phyloP scores from a whole-genome alignment of 2,797 vertebrate genomes.

The Myripristis jacobus region DNA sequence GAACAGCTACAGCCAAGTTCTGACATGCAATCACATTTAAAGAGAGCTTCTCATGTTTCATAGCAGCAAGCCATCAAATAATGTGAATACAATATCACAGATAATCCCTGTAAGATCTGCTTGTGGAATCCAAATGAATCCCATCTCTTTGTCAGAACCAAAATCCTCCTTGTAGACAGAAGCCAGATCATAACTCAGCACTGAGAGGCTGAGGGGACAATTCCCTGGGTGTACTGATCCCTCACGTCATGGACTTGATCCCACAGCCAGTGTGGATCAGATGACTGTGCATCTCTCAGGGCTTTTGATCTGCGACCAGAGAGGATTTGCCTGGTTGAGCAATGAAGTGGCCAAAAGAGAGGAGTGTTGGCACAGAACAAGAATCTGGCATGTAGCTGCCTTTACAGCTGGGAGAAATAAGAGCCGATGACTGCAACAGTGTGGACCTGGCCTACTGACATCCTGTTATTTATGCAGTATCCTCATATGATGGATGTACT shows the following conservation, averaged over 20 bases:
- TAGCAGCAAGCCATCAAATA: constrained; percentile 13
- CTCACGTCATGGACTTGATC: constrained; percentile 70
- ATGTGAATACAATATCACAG: constrained; percentile 39
- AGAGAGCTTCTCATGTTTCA: constrained; percentile 46
- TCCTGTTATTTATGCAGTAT: not conserved
- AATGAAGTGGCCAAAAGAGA: constrained; percentile 60
- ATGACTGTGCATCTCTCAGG: constrained; percentile 71
- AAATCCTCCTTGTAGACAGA: constrained; percentile 28
- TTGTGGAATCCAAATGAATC: constrained; percentile 43
- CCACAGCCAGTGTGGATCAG: constrained; percentile 77
- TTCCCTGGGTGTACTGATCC: constrained; percentile 69
- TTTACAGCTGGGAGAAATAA: constrained; percentile 26
- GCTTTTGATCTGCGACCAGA: constrained; percentile 77
- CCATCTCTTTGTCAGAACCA: constrained; percentile 40
- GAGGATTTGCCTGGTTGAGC: constrained; percentile 66
- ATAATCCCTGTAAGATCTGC: constrained; percentile 43
- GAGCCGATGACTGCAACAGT: not conserved
- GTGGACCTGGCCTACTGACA: not conserved
- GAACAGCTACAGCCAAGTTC: constrained; percentile 13
- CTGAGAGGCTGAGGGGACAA: constrained; percentile 59
- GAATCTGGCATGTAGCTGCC: constrained; percentile 36
- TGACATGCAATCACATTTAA: constrained; percentile 21
- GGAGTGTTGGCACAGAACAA: constrained; percentile 29
- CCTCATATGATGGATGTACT: constrained; percentile 6
- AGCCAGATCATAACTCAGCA: constrained; percentile 48